phyloP scores from a whole-genome alignment of 2,113 vertebrate species.

The Laticauda colubrina region DNA sequence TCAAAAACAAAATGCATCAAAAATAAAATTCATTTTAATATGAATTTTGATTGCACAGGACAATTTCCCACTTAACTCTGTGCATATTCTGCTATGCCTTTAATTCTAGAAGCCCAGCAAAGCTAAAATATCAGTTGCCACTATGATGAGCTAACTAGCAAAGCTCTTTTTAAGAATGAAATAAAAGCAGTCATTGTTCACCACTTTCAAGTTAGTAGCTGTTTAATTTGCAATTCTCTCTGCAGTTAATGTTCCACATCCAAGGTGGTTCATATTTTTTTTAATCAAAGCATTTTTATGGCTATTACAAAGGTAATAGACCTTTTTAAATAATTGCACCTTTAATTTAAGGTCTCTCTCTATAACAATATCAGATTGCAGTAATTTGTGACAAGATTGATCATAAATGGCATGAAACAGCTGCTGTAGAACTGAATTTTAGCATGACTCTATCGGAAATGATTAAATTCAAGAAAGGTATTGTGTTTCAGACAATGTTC shows the following conservation, averaged over 20 bases:
- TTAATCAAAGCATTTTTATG: conserved; percentile 13
- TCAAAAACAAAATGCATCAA: background rate
- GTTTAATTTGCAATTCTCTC: conserved; percentile 10
- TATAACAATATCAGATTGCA: conserved; percentile 14
- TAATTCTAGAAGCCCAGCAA: background rate
- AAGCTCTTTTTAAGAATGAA: background rate
- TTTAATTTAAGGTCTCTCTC: background rate
- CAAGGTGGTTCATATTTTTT: background rate
- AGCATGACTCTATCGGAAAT: background rate
- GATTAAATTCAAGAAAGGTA: background rate
- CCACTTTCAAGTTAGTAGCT: background rate
- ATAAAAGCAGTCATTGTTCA: background rate
- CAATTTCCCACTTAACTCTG: background rate
- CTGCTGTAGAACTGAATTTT: conserved; percentile 7
- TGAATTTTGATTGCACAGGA: background rate
- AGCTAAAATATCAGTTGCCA: background rate
- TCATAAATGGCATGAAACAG: conserved; percentile 14
- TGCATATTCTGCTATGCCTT: background rate
- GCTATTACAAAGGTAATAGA: conserved; percentile 13
- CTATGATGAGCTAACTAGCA: background rate
- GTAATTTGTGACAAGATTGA: conserved; percentile 8
- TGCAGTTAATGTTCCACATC: background rate
- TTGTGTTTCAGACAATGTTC: background rate
- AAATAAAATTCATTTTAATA: background rate
- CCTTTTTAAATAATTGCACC: conserved; percentile 11